Evolutionary conservation across 2,797 vertebrate genomes (phyloP).

Genomic region (Brotula barbata): DNA sequence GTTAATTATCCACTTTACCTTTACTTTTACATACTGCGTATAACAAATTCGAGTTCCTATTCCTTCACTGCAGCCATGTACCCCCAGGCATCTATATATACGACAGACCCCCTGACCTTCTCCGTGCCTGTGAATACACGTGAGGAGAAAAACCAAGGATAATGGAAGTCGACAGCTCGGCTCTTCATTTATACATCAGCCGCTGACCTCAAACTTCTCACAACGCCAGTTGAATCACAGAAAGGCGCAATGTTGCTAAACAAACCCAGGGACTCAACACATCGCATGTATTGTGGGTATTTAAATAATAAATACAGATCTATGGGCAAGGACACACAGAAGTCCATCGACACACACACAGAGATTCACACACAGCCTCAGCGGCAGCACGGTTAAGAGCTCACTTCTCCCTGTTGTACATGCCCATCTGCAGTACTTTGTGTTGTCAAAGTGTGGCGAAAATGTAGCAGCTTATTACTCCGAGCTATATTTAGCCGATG

Average conservation of each 20-base stretch:
- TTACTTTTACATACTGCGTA: no score
- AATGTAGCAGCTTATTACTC: neutral
- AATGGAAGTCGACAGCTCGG: conserved; percentile 60
- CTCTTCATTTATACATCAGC: conserved; percentile 68
- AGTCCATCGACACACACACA: neutral
- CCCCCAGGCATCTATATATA: conserved; percentile 11
- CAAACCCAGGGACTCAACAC: conserved; percentile 25
- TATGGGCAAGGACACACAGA: no score
- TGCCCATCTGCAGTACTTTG: neutral
- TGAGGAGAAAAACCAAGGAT: conserved; percentile 30
- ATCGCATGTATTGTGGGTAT: conserved; percentile 7
- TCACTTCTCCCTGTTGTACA: conserved; percentile 1
- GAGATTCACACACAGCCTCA: no score
- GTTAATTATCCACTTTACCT: no score
- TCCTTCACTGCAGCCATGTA: no score
- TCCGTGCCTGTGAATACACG: conserved; percentile 5
- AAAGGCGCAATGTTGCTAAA: conserved; percentile 26
- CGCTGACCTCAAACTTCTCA: conserved; percentile 40
- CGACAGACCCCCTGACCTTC: conserved; percentile 45
- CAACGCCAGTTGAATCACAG: conserved; percentile 13
- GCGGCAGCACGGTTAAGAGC: neutral
- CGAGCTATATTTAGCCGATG: conserved; percentile 12
- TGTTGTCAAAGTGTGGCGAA: conserved; percentile 15
- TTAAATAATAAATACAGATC: conserved; percentile 2
- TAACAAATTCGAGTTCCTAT: no score